Evolutionary conservation across 2,113 vertebrate species (phyloP).

Genomic region (Xyliphius kryptos): DNA sequence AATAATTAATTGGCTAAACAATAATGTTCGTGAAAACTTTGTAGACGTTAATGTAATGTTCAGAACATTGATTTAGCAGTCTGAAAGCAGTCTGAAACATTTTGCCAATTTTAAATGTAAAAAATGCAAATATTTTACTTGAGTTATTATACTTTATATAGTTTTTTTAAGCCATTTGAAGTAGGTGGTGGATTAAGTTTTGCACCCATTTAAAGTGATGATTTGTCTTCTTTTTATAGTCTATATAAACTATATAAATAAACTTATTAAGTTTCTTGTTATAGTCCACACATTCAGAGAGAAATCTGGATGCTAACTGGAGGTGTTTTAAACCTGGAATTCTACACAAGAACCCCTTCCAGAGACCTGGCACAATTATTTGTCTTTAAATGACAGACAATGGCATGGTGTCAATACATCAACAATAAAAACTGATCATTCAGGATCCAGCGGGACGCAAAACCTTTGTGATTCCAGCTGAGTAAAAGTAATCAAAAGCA

Average conservation of each 20-base stretch:
- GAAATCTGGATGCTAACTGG: slow-evolving; percentile 59
- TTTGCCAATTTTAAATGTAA: no score
- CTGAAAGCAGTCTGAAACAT: no score
- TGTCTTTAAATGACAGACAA: slow-evolving; percentile 3
- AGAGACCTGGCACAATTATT: slow-evolving; percentile 5
- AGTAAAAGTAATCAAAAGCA: slow-evolving; percentile 43
- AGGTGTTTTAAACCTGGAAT: slow-evolving; percentile 28
- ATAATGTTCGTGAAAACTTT: neutral
- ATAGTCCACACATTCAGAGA: slow-evolving; percentile 50
- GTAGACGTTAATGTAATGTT: slow-evolving; percentile 12
- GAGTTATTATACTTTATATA: no score
- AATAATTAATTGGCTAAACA: slow-evolving; percentile 7
- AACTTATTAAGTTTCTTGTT: slow-evolving; percentile 45
- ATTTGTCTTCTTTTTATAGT: no score
- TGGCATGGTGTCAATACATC: neutral
- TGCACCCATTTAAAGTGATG: neutral
- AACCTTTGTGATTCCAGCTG: slow-evolving; percentile 29
- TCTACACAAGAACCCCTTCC: slow-evolving; percentile 3
- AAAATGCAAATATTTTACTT: no score
- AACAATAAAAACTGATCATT: slow-evolving; percentile 42
- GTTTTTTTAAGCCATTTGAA: no score
- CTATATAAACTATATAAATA: no score
- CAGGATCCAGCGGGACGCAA: neutral
- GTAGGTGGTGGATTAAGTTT: neutral
- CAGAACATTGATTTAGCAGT: neutral